Evolutionary conservation across 2,113 vertebrate genomes (phyloP), one percentile per base, ranked within the genome.

Genomic region (Gracilinanus agilis): DNA sequence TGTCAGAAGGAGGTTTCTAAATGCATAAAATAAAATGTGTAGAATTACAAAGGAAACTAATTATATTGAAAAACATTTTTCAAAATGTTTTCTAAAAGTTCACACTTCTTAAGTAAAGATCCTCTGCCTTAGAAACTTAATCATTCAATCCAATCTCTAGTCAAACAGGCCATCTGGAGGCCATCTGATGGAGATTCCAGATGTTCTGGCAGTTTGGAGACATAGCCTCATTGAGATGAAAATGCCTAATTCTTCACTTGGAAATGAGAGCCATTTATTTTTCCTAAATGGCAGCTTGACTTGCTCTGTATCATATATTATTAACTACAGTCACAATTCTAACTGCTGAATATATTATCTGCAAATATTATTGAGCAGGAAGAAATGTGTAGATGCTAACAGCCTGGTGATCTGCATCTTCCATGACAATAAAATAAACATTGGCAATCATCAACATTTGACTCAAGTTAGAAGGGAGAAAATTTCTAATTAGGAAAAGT

Each of bases 181-280:
- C 94, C 49, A 49, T 49, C 88, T 96, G 90, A 83, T 83, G n/a
- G 34, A 94, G 96, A 95, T 91, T 54, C 83, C 58, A 89, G 67
- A 90, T 91, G 21, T 92, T 94, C 96, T 90, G 92, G 34, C 54
- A 34, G 92, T 95, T 61, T 55, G 55, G 44, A 90, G 54, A 94
- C 23, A 95, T 89, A 92, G 44, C 2, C 9, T 90, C 91, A 91
- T 25, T 91, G 16, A 94, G 53, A 92, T 61, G 53, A n/a, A 94
- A 94, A 94, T 56, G 90, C 44, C 94, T 94, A 94, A 75, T 1
- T 24, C 55, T 88, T 29, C 1, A 24, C 88, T 61, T 90, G 89
- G 44, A 95, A 95, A 95, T 96, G 40, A 94, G 75, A 94, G 95
- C 94, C 24, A 44, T 53, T 12, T 13, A 94, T 90, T 92, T 95